Evolutionary conservation across 1,140 invertebrate species (phyloP), one percentile per base, ranked within the genome.

Genomic region (Trichonephila clavata): DNA sequence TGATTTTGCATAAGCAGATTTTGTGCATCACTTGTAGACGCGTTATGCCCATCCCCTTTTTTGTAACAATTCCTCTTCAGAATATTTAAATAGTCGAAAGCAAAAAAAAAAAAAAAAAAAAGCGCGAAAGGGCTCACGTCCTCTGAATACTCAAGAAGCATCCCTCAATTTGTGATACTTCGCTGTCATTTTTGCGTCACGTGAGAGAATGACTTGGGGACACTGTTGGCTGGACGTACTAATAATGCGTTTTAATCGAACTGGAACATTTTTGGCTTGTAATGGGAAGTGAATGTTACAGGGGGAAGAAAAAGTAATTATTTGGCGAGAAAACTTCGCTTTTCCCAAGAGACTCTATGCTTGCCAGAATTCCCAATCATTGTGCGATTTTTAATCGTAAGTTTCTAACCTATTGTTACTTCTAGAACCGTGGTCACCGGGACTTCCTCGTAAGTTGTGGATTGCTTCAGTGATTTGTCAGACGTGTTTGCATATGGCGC

Each of bases 321-420:
- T 39, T 39, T 32, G 27, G 16, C 14, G 71, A 32, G 24, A 65
- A 14, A 24, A 24, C 27, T 32, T 18, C 71, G 8, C 27, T 32
- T 77, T 77, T 77, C 71, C 71, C 71, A 18, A 77, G 71, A 77
- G 71, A 77, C 32, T 77, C 71, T 32, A 77, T 77, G 71, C 71
- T 77, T 77, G 71, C 18, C 32, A 27, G 14, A 18, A 77, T 77
- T 77, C 71, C 71, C 71, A 77, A 77, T 77, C 71, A 32, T 32
- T 77, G 50, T 39, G 32, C 14, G 27, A 32, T 20, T 77, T 50
- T 18, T 77, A 77, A 77, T 13, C 65, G 10, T 77, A 77, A 77
- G 24, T 13, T 77, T 18, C 32, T 77, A 39, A 27, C 24, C 71
- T 77, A 39, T 77, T 27, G 13, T 77, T 32, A 39, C 32, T 10